Base-by-base conservation (phyloP, 2,113 vertebrate genomes). In the Smithornis capensis region DNA sequence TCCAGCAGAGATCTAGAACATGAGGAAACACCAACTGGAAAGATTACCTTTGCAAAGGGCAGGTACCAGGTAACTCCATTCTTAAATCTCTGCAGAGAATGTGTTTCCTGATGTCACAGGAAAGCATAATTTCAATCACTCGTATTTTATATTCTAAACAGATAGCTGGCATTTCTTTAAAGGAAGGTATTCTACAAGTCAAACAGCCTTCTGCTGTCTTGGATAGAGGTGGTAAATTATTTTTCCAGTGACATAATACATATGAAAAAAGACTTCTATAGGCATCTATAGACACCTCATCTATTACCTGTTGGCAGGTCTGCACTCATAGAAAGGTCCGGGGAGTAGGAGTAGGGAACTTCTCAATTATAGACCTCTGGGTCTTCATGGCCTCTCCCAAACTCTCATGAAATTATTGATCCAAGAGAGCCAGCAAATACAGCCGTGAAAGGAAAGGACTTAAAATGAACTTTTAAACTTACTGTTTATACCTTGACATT, bases 1-100 rank as follows among this genome's bases (percentile, higher is more conserved):
- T 93, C 74, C 86, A 83, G 50, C 52, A 87, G 89, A 52, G 73
- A 86, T 90, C 55, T 64, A 80, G 83, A 95, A 62, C 37, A 45
- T 5, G 3, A 80, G 38, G 45, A 25, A 83, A 64, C 0, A 0
- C 29, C 0, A 11, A 15, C 11, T 50, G 44, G 47, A 69, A 81
- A 71, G 50, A 12, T 19, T 24, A 8, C 31, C 24, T 73, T 80
- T 74, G 50, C 38, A 42, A 80, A 90, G 64, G n/a, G 57, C 47
- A 63, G 50, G 38, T 83, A 80, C 35, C 45, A 8, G 6, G 1
- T 44, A 21, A 63, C 33, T 14, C 12, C 3, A 6, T 52, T 86
- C 15, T 74, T 74, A 81, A 90, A 89, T 52, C 33, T 45, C n/a
- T 73, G 38, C 37, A 47, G n/a, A 50, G n/a, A 77, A 40, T 31